Conservation (phyloP, 2,113 vertebrate species). For the Callionymus lyra region DNA sequence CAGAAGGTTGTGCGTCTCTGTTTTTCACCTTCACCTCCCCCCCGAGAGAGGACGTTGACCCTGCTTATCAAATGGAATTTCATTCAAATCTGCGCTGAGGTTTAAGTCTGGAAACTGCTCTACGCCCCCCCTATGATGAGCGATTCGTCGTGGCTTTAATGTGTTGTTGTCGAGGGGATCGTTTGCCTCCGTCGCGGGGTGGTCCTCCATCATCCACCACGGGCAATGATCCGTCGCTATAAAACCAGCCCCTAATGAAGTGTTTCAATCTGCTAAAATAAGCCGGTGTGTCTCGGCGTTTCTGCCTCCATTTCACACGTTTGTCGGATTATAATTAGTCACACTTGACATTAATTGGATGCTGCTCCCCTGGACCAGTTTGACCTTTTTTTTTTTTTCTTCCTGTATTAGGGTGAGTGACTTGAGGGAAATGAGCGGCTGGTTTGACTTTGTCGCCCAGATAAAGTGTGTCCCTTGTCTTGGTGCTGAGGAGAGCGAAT, state of each 20-base stretch:
- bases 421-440: conserved; percentile 46
- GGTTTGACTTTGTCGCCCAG: conserved; percentile 42
- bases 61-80: too few species aligned
- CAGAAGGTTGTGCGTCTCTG: background rate
- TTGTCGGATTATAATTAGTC: conserved; percentile 69
- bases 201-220: conserved; percentile 4
- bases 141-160: too few species aligned
- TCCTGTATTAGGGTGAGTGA: conserved; percentile 44
- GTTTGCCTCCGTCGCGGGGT: too few species aligned
- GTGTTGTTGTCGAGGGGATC: too few species aligned
- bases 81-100: too few species aligned
- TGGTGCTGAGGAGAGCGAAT: conserved; percentile 22
- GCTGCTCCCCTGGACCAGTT: conserved; percentile 52
- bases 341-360: conserved; percentile 68
- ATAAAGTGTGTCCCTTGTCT: conserved; percentile 32
- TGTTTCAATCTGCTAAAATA: conserved; percentile 65
- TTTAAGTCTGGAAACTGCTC: too few species aligned
- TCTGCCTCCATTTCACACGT: conserved; percentile 67
- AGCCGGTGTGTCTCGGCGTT: conserved; percentile 58
- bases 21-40: too few species aligned
- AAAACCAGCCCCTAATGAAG: conserved; percentile 55
- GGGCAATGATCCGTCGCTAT: conserved; percentile 50
- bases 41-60: too few species aligned
- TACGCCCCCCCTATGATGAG: too few species aligned
- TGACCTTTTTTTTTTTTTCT: conserved; percentile 50